phyloP scores from a whole-genome alignment of 64 coral and sea anemone species.

The Stylophora pistillata region DNA sequence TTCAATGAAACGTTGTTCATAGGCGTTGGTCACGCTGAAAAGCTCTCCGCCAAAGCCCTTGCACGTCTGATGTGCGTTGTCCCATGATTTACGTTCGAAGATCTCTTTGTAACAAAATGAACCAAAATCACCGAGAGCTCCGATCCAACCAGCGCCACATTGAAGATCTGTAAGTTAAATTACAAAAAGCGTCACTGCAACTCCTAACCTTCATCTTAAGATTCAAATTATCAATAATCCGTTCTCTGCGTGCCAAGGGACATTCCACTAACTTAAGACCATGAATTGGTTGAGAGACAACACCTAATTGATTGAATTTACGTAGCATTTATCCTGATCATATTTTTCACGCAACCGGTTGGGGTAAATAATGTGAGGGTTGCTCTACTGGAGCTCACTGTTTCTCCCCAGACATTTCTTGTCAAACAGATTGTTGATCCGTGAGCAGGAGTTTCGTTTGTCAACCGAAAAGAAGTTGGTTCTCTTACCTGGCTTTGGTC shows the following conservation, averaged over 20 bases:
- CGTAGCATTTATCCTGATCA: no score
- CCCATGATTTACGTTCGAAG: conserved; percentile 79
- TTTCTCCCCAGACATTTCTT: no score
- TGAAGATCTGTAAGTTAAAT: conserved; percentile 66
- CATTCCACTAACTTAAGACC: no score
- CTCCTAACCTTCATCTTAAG: no score
- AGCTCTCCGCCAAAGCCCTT: conserved; percentile 72
- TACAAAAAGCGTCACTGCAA: no score
- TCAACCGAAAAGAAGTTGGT: neutral
- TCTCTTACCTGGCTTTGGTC: conserved; percentile 70
- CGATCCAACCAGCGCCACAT: conserved; percentile 90
- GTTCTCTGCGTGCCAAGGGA: no score
- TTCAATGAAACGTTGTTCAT: conserved; percentile 94
- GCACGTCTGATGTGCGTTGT: conserved; percentile 75
- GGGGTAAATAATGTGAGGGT: no score
- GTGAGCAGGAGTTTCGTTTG: neutral
- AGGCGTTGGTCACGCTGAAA: conserved; percentile 97
- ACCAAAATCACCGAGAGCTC: conserved; percentile 91
- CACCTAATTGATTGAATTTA: no score
- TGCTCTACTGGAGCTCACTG: no score
- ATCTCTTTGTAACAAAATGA: conserved; percentile 92
- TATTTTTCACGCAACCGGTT: no score
- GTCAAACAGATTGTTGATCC: neutral
- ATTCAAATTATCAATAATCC: no score
- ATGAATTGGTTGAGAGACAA: no score